Percentiles rank a stretch among this genome's conserved stretches.
phyloP scores from a whole-genome alignment of 2,888 invertebrate genomes.

The Dynastes tityus region DNA sequence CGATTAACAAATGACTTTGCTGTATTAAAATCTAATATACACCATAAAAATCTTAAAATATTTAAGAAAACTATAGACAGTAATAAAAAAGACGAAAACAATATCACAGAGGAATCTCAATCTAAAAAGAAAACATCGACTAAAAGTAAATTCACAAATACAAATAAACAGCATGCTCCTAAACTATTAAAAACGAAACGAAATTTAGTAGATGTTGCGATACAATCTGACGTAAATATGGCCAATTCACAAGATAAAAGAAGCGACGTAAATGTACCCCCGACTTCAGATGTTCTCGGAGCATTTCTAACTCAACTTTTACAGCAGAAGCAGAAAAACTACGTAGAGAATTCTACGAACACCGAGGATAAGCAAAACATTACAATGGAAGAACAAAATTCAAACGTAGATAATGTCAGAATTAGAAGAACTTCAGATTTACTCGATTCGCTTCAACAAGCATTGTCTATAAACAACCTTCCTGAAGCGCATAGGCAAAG shows the following conservation, averaged over 20 bases:
- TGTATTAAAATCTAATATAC: background rate
- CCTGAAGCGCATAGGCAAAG: background rate
- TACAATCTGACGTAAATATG: constrained; percentile 54
- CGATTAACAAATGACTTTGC: background rate
- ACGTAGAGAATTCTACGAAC: constrained; percentile 63
- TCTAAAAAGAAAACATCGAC: background rate
- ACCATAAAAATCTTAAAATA: constrained; percentile 5
- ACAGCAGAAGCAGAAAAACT: constrained; percentile 57
- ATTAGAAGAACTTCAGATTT: constrained; percentile 65
- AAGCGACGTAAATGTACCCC: constrained; percentile 5
- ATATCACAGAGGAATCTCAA: background rate
- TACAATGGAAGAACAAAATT: constrained; percentile 21
- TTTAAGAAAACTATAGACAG: background rate
- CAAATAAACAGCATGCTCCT: background rate
- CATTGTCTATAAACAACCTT: constrained; percentile 60
- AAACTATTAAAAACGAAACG: constrained; percentile 32
- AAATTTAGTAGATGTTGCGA: constrained; percentile 43
- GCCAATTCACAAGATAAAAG: constrained; percentile 36
- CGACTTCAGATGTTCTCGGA: constrained; percentile 55
- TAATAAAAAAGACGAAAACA: background rate
- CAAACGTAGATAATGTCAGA: constrained; percentile 42
- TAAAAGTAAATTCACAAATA: constrained; percentile 11
- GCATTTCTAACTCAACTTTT: constrained; percentile 61
- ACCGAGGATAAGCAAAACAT: constrained; percentile 58
- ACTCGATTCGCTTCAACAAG: constrained; percentile 67